These are phyloP conservation scores for Nibea albiflora DNA, from an alignment of 2,113 vertebrate genomes.

Conservation along the genomic window DNA sequence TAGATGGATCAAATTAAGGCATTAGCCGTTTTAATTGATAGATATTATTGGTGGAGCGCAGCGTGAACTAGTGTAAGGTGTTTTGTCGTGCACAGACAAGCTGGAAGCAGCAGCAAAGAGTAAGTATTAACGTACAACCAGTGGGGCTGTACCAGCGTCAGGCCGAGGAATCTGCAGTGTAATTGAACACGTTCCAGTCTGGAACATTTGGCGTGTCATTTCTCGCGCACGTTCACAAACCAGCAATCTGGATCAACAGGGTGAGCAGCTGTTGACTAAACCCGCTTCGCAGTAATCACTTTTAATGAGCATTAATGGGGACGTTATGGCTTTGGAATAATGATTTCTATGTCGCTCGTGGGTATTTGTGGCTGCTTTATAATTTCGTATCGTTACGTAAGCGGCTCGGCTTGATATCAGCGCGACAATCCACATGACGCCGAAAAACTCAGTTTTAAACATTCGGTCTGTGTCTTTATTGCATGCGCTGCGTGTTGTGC, in stretches of 20 bases:
- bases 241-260: background rate
- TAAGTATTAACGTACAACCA: background rate
- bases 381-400: background rate
- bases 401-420: background rate
- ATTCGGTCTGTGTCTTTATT: background rate
- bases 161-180: background rate
- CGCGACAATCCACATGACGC: background rate
- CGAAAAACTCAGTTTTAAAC: background rate
- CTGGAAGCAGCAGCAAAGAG: background rate
- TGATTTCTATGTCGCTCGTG: background rate
- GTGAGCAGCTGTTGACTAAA: constrained; percentile 5
- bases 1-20: background rate
- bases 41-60: background rate
- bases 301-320: background rate
- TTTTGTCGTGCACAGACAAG: background rate
- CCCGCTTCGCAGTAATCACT: background rate
- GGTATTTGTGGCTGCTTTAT: background rate
- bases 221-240: background rate
- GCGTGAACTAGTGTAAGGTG: background rate
- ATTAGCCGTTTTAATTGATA: background rate
- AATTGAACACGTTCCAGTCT: background rate
- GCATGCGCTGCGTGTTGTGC: no score
- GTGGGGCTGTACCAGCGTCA: background rate
- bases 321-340: background rate
- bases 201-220: constrained; percentile 10